Conservation (phyloP, 1,140 invertebrate species). For the Daktulosphaira vitifoliae region DNA sequence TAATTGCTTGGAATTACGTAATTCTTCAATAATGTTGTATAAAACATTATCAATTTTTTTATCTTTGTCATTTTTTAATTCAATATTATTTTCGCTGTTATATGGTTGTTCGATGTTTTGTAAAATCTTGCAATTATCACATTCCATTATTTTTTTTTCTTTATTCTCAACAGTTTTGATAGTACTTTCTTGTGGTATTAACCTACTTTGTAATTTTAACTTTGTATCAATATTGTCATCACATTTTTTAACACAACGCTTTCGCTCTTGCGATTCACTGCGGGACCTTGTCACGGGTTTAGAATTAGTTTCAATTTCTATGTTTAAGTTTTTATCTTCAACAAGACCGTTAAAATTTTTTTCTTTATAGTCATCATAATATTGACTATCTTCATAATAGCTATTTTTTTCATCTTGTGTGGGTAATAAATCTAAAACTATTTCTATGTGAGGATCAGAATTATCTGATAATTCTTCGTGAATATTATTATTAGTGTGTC, state of each 20-base stretch:
- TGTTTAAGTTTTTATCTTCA: neutral
- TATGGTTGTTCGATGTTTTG: neutral
- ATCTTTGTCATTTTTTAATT: neutral
- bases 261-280: neutral
- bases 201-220: neutral
- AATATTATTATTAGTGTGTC: too few species aligned
- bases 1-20: neutral
- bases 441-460: neutral
- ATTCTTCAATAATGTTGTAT: slow-evolving; percentile 1
- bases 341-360: neutral
- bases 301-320: neutral
- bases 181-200: neutral
- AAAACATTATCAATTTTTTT: neutral
- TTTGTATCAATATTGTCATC: neutral
- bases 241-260: neutral
- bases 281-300: neutral
- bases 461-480: neutral
- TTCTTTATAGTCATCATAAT: neutral
- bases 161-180: neutral
- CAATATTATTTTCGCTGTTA: neutral
- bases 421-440: neutral
- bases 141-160: neutral
- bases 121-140: neutral
- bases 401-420: neutral
- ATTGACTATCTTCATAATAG: neutral